Evolutionary conservation across 2,113 vertebrate species (phyloP), one percentile per base, ranked within the genome.

Genomic region (Gymnarchus niloticus): DNA sequence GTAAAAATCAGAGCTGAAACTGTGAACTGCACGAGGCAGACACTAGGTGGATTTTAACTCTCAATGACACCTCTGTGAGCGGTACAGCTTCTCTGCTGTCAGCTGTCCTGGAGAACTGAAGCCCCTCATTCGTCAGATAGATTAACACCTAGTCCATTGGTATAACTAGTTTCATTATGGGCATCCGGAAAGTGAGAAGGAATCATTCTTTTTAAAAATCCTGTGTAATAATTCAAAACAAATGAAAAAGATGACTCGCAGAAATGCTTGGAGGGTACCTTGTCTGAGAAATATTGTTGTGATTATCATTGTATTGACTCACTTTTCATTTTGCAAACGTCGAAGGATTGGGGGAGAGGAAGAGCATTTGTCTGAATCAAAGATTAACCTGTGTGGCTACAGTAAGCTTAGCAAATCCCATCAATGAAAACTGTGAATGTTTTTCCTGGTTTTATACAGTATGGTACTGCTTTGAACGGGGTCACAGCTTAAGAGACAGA

Each of bases 11-110:
- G 28, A 80, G 76, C 85, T 73, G 76, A 85, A n/a, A 28, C 84
- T 83, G 52, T 90, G 91, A 93, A 90, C 92, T 93, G 93, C 89
- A 91, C 88, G 90, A 52, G 86, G 87, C 91, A 89, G 83, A 89
- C 49, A 81, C 83, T 86, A 92, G 91, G 90, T 93, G 92, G 87
- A 93, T 94, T 93, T 94, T 92, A 91, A 90, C 93, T 92, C 91
- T 93, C 92, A 91, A 90, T 91, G 89, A 90, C 88, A 44, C 83
- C 88, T 90, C 92, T 92, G 90, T 88, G 89, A 92, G 90, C 80
- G 65, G 85, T 84, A 78, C 23, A 28, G 86, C 89, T 90, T 87
- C 89, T 91, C 91, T 88, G 90, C 92, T 91, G 90, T 91, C 91
- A 93, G 89, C 91, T 88, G 92, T 89, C 89, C 88, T 87, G 78